Evolutionary conservation across 92 coral and sea anemone species (phyloP).

Genomic region (Epizoanthus illoricatus): DNA sequence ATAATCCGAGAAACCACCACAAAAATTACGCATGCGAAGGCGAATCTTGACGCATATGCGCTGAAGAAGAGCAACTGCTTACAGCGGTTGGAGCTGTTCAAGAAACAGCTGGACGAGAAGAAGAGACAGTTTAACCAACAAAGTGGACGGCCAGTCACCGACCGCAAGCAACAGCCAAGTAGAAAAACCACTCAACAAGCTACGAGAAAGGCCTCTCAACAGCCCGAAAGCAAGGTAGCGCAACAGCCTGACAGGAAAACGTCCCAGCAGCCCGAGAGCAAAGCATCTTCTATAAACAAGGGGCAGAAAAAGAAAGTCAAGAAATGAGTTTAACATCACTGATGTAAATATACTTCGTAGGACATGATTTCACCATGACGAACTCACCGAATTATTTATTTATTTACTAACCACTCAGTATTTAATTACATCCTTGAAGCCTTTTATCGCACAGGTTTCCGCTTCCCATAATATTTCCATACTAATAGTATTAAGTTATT

Average conservation of each 20-base stretch:
- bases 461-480: neutral
- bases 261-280: constrained; percentile 9
- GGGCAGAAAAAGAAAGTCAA: constrained; percentile 67
- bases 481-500: neutral
- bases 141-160: constrained; percentile 63
- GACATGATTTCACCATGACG: neutral
- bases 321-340: constrained; percentile 34
- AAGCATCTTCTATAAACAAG: constrained; percentile 57
- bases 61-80: constrained; percentile 78
- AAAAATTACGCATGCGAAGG: constrained; percentile 77
- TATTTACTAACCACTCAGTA: neutral
- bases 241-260: constrained; percentile 4
- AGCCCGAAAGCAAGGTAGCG: neutral
- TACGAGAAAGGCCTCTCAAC: neutral
- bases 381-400: constrained; percentile 5
- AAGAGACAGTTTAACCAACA: constrained; percentile 70
- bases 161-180: constrained; percentile 65
- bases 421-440: neutral
- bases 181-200: constrained; percentile 40
- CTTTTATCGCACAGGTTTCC: neutral
- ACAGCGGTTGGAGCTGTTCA: constrained; percentile 67
- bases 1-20: constrained; percentile 91
- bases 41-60: constrained; percentile 68
- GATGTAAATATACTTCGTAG: neutral
- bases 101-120: constrained; percentile 74